Base-by-base conservation (phyloP, 2,113 vertebrate species). In the Platysternon megacephalum region DNA sequence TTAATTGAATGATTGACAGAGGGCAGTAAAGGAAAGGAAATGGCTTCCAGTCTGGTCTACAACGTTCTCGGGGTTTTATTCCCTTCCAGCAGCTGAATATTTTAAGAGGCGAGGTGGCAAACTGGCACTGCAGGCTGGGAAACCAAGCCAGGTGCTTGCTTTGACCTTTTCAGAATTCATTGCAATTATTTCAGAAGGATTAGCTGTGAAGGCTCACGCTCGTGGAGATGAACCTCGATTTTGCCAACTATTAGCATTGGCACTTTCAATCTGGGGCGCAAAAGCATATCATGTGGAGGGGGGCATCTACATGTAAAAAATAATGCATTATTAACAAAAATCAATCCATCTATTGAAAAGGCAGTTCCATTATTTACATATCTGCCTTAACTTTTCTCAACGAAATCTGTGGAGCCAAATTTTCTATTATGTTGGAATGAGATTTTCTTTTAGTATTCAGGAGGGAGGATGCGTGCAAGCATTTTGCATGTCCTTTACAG, bases 341-440 rank as follows among this genome's bases (percentile, higher is more conserved):
- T 22, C 14, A 16, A 65, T 65, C 35, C 29, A 78, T 44, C 42
- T 8, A 44, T 8, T 78, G 74, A 28, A 28, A 78, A 78, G 74
- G 26, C 5, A 46, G 42, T 46, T 46, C 42, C 74, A 44, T 28
- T 44, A 12, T 97, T 97, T 97, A 95, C 95, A 96, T 94, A 97
- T 87, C 95, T 97, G 95, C 84, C 91, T 92, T 93, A 94, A 94
- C 89, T 94, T 91, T 95, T 8, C 87, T 56, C 51, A 58, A 56
- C 49, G 74, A 92, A 88, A 85, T 82, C 96, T 95, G 94, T 86
- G 89, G 89, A 89, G 93, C 81, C 53, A 94, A 79, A 74, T 46
- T 85, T 90, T 86, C 82, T 89, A 92, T 91, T 94, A 91, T 61
- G 78, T 78, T 93, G 94, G 87, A 93, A 97, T 95, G 94, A 96